Evolutionary conservation across 2,113 vertebrate species (phyloP).

Genomic region (Myotis lucifugus): DNA sequence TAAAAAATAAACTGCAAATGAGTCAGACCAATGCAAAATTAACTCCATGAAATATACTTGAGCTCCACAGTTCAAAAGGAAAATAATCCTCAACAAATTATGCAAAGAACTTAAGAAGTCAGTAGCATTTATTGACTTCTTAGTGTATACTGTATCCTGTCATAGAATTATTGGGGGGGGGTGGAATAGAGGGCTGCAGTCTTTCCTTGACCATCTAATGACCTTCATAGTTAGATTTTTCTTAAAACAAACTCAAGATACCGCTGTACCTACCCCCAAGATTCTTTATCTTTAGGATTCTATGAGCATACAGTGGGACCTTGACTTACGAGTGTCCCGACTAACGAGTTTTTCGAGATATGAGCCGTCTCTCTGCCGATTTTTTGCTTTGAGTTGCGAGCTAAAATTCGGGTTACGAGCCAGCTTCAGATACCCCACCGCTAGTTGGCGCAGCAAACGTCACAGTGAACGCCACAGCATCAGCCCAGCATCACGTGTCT

Average conservation of each 20-base stretch:
- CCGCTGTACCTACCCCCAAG: not conserved
- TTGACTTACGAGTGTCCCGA: too few relatives aligned
- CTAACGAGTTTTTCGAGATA: too few relatives aligned
- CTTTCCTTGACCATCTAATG: not conserved
- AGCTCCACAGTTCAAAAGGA: conserved; percentile 47
- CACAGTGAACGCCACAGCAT: too few relatives aligned
- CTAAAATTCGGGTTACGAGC: too few relatives aligned
- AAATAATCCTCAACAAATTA: conserved; percentile 24
- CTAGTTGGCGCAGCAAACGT: too few relatives aligned
- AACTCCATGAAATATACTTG: conserved; percentile 57
- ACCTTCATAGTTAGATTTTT: not conserved
- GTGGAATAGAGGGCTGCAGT: not conserved
- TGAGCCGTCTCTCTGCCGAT: too few relatives aligned
- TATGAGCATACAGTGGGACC: not conserved
- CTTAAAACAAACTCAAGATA: not conserved
- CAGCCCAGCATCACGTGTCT: too few relatives aligned
- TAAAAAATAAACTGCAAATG: conserved; percentile 69
- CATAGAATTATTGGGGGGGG: not conserved
- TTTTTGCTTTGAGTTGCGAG: too few relatives aligned
- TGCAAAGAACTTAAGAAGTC: conserved; percentile 41
- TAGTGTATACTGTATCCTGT: not conserved
- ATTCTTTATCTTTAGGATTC: not conserved
- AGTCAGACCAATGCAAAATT: conserved; percentile 49
- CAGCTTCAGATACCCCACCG: too few relatives aligned
- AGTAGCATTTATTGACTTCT: conserved; percentile 34